Percentiles rank a stretch among this genome's conserved stretches.
phyloP scores from a whole-genome alignment of 2,888 invertebrate genomes.

The Graphium colonna region DNA sequence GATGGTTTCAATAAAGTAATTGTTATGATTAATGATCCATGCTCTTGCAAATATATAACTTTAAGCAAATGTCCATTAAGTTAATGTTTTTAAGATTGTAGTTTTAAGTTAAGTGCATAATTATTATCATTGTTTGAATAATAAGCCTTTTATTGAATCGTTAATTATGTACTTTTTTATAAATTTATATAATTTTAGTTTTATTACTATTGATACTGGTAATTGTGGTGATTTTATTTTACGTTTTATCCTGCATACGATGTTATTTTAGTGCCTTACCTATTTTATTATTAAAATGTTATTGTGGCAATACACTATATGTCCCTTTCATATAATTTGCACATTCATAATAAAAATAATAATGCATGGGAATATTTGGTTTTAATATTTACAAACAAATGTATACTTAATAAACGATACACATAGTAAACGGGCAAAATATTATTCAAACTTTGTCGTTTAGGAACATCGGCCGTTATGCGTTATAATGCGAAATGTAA shows the following conservation, averaged over 20 bases:
- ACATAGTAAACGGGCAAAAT: too few species aligned
- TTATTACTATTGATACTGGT: constrained; percentile 1
- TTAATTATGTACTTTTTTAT: constrained; percentile 16
- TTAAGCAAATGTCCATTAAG: constrained; percentile 4
- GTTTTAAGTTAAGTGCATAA: not conserved
- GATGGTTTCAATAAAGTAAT: too few species aligned
- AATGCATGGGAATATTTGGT: not conserved
- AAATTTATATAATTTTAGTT: constrained; percentile 2
- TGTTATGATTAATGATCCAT: too few species aligned
- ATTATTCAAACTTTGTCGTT: too few species aligned
- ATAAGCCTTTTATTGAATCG: constrained; percentile 9
- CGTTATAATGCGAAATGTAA: too few species aligned
- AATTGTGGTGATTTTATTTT: not conserved
- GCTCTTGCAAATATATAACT: too few species aligned
- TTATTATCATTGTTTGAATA: not conserved
- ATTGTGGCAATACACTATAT: not conserved
- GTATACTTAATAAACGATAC: too few species aligned
- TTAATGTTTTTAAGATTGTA: not conserved
- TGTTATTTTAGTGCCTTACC: constrained; percentile 19
- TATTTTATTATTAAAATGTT: constrained; percentile 1
- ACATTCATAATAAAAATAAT: not conserved
- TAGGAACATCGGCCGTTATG: too few species aligned
- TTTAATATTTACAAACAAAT: not conserved
- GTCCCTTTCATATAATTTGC: not conserved
- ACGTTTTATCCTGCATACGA: constrained; percentile 1